Percentiles rank a stretch among this genome's conserved stretches.
phyloP scores from a whole-genome alignment of 2,888 invertebrate species.

The Xanthorhoe spadicearia region DNA sequence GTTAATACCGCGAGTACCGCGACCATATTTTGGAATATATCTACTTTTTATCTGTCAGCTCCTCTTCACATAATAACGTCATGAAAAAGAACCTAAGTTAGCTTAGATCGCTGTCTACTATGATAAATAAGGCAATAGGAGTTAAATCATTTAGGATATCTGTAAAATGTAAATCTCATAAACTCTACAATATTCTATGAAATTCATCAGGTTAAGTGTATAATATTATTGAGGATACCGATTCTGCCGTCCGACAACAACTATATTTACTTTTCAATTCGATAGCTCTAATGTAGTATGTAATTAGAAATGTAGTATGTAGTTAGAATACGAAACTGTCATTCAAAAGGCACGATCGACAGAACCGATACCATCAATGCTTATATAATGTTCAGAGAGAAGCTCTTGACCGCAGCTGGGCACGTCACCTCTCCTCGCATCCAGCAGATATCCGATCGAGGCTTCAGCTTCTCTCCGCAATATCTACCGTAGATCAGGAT shows the following conservation, averaged over 20 bases:
- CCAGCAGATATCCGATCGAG: too few species aligned
- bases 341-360: not conserved
- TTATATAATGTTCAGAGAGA: too few species aligned
- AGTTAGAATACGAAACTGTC: not conserved
- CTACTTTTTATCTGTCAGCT: too few species aligned
- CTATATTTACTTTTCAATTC: not conserved
- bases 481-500: too few species aligned
- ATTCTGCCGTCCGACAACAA: not conserved
- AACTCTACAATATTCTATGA: conserved; percentile 7
- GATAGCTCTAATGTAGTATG: not conserved
- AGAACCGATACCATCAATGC: not conserved
- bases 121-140: not conserved
- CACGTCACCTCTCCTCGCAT: too few species aligned
- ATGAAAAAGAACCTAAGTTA: not conserved
- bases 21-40: too few species aligned
- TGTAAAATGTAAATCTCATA: not conserved
- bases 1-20: too few species aligned
- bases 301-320: too few species aligned
- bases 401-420: too few species aligned
- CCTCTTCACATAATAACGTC: too few species aligned
- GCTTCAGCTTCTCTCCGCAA: too few species aligned
- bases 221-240: not conserved
- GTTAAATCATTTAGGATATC: not conserved
- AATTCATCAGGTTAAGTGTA: not conserved
- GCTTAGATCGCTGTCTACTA: not conserved